These are phyloP conservation scores for Choloepus didactylus DNA, from an alignment of 2,797 vertebrate genomes.

Conservation along the genomic window DNA sequence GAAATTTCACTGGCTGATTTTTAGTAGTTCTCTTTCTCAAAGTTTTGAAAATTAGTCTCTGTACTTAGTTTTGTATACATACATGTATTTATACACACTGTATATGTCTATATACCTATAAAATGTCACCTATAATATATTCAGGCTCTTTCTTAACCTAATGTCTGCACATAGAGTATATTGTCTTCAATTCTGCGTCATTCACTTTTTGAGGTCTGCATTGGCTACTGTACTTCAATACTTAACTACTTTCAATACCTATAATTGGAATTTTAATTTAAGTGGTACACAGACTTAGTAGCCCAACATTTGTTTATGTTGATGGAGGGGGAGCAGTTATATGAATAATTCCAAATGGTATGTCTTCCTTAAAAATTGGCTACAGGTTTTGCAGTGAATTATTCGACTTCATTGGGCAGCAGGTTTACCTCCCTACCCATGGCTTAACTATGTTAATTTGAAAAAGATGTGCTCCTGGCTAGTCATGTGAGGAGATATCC, in stretches of 20 bases:
- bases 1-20: conserved; percentile 26
- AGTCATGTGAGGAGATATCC: neutral
- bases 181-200: neutral
- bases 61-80: neutral
- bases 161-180: fast-evolving
- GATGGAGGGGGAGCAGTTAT: neutral
- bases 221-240: neutral
- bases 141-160: neutral
- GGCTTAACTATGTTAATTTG: neutral
- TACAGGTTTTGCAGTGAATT: neutral
- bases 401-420: neutral
- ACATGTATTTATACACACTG: neutral
- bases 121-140: neutral
- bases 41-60: neutral
- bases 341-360: neutral
- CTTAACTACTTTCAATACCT: neutral
- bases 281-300: neutral
- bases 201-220: neutral
- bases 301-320: neutral
- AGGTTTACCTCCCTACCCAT: neutral
- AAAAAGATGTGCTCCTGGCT: neutral
- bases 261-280: neutral
- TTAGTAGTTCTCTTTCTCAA: conserved; percentile 15
- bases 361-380: neutral
- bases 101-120: neutral